Conservation (phyloP, 2,113 vertebrate species). For the Trematocara nigrifrons region DNA sequence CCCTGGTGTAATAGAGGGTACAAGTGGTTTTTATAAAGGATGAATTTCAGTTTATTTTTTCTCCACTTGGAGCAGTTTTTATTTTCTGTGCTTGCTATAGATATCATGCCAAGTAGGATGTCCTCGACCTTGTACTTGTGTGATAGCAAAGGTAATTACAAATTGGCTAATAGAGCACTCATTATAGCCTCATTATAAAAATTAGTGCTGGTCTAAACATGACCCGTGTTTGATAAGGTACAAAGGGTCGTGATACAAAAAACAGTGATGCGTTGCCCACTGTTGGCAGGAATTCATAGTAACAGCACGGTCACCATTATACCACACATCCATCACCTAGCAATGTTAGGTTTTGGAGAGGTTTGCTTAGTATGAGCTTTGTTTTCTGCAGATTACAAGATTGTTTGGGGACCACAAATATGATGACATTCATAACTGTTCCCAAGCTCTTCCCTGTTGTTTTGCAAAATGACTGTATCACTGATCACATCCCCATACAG, state of each 20-base stretch:
- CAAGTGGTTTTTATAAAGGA: background rate
- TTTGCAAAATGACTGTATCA: constrained; percentile 50
- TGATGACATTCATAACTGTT: constrained; percentile 17
- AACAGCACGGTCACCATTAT: constrained; percentile 26
- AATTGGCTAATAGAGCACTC: constrained; percentile 42
- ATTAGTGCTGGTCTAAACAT: constrained; percentile 28
- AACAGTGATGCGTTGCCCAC: constrained; percentile 52
- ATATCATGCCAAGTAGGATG: background rate
- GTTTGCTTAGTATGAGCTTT: constrained; percentile 24
- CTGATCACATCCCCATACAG: constrained; percentile 60
- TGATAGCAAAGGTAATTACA: constrained; percentile 24
- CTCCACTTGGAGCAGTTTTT: background rate
- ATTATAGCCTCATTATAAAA: constrained; percentile 26
- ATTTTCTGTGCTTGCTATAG: background rate
- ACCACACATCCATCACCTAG: constrained; percentile 34
- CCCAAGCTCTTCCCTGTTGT: constrained; percentile 42
- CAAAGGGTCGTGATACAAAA: background rate
- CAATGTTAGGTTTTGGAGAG: background rate
- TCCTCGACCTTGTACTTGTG: constrained; percentile 19
- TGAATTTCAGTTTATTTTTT: background rate
- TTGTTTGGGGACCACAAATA: constrained; percentile 2
- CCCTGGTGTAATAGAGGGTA: background rate
- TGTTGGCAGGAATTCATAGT: constrained; percentile 49
- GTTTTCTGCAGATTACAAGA: constrained; percentile 13
- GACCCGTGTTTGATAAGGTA: constrained; percentile 39